Evolutionary conservation across 53 echinoderm and acorn worm species (phyloP), one percentile per base, ranked within the genome.

Genomic region (Zoroaster sp.): DNA sequence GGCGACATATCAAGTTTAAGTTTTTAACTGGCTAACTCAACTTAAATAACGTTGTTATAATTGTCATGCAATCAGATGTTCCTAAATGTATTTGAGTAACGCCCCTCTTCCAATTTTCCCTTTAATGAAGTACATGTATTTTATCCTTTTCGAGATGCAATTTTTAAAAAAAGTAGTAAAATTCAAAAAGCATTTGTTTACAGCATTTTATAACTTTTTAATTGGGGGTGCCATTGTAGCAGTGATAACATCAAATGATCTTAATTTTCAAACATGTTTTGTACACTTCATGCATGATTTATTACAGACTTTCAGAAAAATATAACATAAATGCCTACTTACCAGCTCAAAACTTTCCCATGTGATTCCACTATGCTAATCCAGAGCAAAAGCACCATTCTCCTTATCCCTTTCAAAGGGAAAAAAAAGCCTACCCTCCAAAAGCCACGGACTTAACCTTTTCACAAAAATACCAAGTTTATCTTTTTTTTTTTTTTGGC

Each of bases 401-500:
- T 31, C 45, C 68, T 68, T 68, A 46, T 76, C 34, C 76, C 76
- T 76, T 59, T 55, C 28, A 38, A 20, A 83, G 39, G 69, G 28
- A 67, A 28, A 41, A 66, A 32, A 67, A 67, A 21, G 28, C 14
- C 28, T 25, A 28, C 20, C 75, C 39, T 15, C 28, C 21, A 49
- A 71, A 85, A 46, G 71, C 51, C 85, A 35, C 10, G 17, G 82
- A 54, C 28, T 82, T 40, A 67, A 65, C 82, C 81, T 33, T 47
- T 43, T 83, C 69, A 35, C 51, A 47, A 7, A 70, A 13, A 73
- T 11, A 35, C 54, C 78, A 78, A 69, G 34, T 83, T 83, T 85
- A 70, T 72, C 38, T 49, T 85, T 63, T 51, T 71, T 37, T 37
- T 32, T 37, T 37, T 55, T 37, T 28, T 0, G 85, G 85, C 70